Evolutionary conservation across 2,113 vertebrate species (phyloP).

Genomic region (Myotis brandtii): DNA sequence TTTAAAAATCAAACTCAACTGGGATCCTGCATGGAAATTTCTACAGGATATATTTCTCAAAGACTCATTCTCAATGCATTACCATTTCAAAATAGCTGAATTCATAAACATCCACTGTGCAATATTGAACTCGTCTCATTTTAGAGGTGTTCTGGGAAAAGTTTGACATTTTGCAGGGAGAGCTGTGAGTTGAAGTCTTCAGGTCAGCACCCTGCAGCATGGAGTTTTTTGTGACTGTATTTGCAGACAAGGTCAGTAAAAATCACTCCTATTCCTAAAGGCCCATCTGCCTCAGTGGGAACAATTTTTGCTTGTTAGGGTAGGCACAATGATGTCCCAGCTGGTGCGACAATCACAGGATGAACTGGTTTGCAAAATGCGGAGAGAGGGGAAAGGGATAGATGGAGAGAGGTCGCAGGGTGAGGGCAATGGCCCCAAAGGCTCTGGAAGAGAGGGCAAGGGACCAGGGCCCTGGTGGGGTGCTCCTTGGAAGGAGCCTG

Average conservation of each 20-base stretch:
- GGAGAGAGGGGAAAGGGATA: neutral
- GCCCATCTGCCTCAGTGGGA: neutral
- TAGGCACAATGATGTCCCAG: neutral
- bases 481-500: neutral
- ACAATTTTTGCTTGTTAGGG: neutral
- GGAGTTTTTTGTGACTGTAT: neutral
- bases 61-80: neutral
- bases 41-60: neutral
- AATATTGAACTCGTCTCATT: neutral
- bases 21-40: neutral
- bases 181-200: neutral
- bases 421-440: neutral
- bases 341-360: fast-evolving
- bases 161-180: neutral
- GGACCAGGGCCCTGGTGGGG: neutral
- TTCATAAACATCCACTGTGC: neutral
- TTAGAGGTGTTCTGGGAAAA: constrained; percentile 51
- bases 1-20: neutral
- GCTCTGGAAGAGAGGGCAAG: neutral
- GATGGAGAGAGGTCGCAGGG: neutral
- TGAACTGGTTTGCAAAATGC: neutral
- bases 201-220: neutral
- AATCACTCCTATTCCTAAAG: neutral
- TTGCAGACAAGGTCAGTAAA: neutral
- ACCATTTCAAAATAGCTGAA: neutral